Base-by-base conservation (phyloP, 2,797 vertebrate species). In the Octomys mimax region DNA sequence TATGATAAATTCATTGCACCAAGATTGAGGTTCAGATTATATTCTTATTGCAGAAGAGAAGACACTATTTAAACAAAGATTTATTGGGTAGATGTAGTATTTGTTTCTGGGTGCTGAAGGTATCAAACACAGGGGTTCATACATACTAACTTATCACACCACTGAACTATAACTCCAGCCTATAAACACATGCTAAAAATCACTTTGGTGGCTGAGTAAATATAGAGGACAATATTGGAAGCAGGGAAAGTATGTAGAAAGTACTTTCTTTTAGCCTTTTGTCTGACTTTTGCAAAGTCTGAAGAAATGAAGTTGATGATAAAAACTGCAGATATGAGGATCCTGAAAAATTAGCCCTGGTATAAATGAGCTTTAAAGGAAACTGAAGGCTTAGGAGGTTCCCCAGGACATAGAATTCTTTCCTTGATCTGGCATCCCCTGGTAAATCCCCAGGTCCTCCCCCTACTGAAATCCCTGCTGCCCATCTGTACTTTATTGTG, bases 381-480 rank as follows among this genome's bases (percentile, higher is more conserved):
- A 79, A 10, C 39, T 11, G 31, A 79, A 42, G 12, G 59, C 5
- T 84, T 68, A 57, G 8, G 31, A n/a, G 6, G 28, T 33, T 77
- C 22, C 61, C n/a, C 0, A 1, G 18, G 11, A 18, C 21, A n/a
- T 18, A 11, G 13, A 57, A 9, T 61, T 36, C 6, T 31, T 19
- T 26, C 57, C 64, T 57, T 42, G 57, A 79, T 19, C 9, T 59
- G 2, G n/a, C 24, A 79, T 18, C 16, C 18, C 6, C 1, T 1
- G 42, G 4, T 49, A 31, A 24, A 75, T 18, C 16, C 18, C 8
- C 1, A 0, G 36, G 4, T 54, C 49, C 14, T 39, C n/a, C 8
- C 5, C 1, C 1, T 46, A 28, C 10, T 13, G 6, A 31, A 61
- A 5, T 73, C 10, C 6, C 28, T 13, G 6, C 36, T 54, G 2